These are phyloP conservation scores for Neodiprion lecontei DNA, from an alignment of 1,140 invertebrate species.

Conservation along the genomic window DNA sequence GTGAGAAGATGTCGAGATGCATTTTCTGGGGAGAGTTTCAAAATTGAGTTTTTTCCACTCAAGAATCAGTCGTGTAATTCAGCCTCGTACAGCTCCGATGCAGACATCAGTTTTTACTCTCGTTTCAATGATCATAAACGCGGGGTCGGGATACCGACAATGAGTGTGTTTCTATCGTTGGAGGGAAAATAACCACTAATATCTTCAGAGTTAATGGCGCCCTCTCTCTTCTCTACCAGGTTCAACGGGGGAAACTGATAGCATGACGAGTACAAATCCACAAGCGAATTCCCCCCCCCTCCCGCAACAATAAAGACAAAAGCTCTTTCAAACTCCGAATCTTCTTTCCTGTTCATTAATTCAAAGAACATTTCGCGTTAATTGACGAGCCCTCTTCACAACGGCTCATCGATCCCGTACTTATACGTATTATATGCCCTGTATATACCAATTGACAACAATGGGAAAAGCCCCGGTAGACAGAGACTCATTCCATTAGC, in stretches of 20 bases:
- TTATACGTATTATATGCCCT: no score
- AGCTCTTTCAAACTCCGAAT: slow-evolving; percentile 1
- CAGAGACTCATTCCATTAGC: background rate
- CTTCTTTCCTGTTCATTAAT: slow-evolving; percentile 7
- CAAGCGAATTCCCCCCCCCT: background rate
- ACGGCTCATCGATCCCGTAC: background rate
- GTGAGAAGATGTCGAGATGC: background rate
- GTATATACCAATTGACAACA: background rate
- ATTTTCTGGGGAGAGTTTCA: background rate
- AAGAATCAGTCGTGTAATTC: no score
- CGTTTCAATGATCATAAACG: no score
- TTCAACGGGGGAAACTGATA: background rate
- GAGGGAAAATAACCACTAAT: background rate
- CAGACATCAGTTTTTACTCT: no score
- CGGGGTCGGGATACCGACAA: no score
- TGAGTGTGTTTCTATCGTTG: no score
- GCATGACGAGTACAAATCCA: background rate
- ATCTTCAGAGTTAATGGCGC: background rate
- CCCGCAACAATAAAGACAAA: background rate
- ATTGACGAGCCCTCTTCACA: background rate
- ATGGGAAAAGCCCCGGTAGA: background rate
- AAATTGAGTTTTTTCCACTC: no score
- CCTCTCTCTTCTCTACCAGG: background rate
- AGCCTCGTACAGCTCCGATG: no score
- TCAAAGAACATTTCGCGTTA: background rate